Percentiles rank a stretch among this genome's conserved stretches.
These are phyloP conservation scores for Vanessa tameamea DNA, from an alignment of 1,140 invertebrate species.

Conservation along the genomic window DNA sequence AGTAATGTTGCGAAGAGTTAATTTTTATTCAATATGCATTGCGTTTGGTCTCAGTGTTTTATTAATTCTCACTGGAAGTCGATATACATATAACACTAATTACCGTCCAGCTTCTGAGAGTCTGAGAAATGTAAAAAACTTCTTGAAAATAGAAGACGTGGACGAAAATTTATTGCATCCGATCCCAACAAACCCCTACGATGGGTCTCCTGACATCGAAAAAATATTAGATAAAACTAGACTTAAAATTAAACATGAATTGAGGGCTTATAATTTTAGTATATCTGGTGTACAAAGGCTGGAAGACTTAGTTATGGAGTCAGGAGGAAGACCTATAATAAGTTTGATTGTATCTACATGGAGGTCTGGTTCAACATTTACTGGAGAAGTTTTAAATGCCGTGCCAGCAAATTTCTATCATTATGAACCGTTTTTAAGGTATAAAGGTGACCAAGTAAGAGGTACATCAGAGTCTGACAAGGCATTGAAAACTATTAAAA, in stretches of 20 bases:
- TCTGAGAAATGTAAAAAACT: constrained; percentile 70
- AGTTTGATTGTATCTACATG: constrained; percentile 91
- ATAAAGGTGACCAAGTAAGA: constrained; percentile 89
- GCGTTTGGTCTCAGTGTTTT: constrained; percentile 82
- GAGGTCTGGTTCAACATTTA: constrained; percentile 93
- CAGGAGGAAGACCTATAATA: constrained; percentile 85
- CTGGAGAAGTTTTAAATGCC: constrained; percentile 90
- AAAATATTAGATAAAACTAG: constrained; percentile 68
- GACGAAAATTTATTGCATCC: constrained; percentile 56
- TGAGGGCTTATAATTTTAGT: constrained; percentile 66
- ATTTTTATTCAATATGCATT: constrained; percentile 83
- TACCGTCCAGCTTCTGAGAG: constrained; percentile 80
- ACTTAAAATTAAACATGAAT: constrained; percentile 63
- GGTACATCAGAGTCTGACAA: constrained; percentile 83
- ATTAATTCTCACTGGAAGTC: constrained; percentile 82
- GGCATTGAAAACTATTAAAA: constrained; percentile 85
- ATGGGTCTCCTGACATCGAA: constrained; percentile 64
- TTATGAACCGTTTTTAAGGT: constrained; percentile 92
- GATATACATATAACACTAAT: constrained; percentile 79
- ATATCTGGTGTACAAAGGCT: constrained; percentile 72
- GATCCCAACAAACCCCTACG: constrained; percentile 59
- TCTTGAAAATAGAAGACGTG: constrained; percentile 62
- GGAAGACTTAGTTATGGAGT: constrained; percentile 85
- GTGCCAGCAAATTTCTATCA: constrained; percentile 93
- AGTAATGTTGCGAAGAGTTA: constrained; percentile 82